Evolutionary conservation across 2,797 vertebrate genomes (phyloP).

Genomic region (Pangasius sanitwongsei): DNA sequence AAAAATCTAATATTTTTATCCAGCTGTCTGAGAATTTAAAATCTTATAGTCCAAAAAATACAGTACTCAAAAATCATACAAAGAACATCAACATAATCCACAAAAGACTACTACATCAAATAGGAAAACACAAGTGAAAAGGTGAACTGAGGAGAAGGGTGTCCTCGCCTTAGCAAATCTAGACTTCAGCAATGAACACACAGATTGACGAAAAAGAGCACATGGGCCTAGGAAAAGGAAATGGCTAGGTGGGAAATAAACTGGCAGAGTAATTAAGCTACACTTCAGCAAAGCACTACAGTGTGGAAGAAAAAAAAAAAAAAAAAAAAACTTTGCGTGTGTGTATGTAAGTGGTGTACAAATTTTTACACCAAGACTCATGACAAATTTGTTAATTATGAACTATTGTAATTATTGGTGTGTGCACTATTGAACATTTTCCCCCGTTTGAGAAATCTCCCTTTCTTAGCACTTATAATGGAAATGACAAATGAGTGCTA

Average conservation of each 20-base stretch:
- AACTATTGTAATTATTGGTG: background rate
- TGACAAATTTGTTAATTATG: background rate
- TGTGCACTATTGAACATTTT: background rate
- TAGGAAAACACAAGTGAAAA: slow-evolving; percentile 37
- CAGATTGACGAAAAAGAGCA: slow-evolving; percentile 81
- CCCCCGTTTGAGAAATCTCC: background rate
- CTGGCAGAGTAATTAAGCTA: slow-evolving; percentile 20
- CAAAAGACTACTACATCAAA: slow-evolving; percentile 5
- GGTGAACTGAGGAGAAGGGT: slow-evolving; percentile 48
- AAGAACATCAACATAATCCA: slow-evolving; percentile 18
- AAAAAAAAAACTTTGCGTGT: background rate
- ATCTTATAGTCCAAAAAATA: slow-evolving; percentile 9
- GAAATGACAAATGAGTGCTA: background rate
- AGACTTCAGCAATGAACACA: slow-evolving; percentile 99
- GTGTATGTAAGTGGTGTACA: background rate
- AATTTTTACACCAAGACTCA: background rate
- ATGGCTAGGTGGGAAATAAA: slow-evolving; percentile 1
- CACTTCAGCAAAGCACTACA: background rate
- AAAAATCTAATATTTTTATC: background rate
- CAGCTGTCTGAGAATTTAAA: background rate
- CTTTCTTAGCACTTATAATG: background rate
- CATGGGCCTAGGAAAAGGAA: slow-evolving; percentile 60
- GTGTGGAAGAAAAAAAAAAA: background rate
- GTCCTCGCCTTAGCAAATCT: slow-evolving; percentile 95
- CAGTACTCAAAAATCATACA: slow-evolving; percentile 5